Base-by-base conservation (phyloP, 2,113 vertebrate genomes). In the Pachycephala philippinensis region DNA sequence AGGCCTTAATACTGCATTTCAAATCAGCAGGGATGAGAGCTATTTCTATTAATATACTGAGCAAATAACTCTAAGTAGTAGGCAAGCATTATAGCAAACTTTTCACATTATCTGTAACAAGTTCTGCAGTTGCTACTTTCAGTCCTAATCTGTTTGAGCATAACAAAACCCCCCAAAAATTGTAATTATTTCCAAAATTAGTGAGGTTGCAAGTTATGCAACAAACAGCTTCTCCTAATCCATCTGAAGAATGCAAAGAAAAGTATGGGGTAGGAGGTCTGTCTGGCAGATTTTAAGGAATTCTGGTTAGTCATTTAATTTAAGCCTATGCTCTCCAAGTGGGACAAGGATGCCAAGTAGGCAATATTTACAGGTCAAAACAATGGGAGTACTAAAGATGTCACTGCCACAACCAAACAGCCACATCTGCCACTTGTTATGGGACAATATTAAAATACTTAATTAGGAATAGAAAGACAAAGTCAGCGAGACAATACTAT, bases 381-480 rank as follows among this genome's bases (percentile, higher is more conserved):
- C 92, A 96, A 94, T 35, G 39, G 76, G 97, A 96, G 77, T 52
- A 93, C 85, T 94, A 53, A 96, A 95, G 79, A 95, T 63, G 53
- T 72, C 93, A 94, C 81, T 87, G 56, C 40, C 49, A 84, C 20
- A 68, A 66, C 19, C 70, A 80, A 84, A 87, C 27, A 83, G 87
- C 81, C 91, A 84, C 50, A 91, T 90, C 63, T 92, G 90, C 84
- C 85, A 95, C 64, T 78, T 37, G 47, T 83, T 45, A 15, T 3
- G 5, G 27, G 47, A 89, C 54, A 45, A n/a, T 16, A 65, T 45
- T 54, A 63, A 89, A 82, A 65, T 27, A 42, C 9, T 72, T 63
- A 49, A 66, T 64, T 53, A 53, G 47, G 39, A 93, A 61, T 12
- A 87, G 20, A 81, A 88, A 64, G 24, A 54, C 37, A 30, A 90